Evolutionary conservation across 2,888 invertebrate species (phyloP).

Genomic region (Lottia gigantea): DNA sequence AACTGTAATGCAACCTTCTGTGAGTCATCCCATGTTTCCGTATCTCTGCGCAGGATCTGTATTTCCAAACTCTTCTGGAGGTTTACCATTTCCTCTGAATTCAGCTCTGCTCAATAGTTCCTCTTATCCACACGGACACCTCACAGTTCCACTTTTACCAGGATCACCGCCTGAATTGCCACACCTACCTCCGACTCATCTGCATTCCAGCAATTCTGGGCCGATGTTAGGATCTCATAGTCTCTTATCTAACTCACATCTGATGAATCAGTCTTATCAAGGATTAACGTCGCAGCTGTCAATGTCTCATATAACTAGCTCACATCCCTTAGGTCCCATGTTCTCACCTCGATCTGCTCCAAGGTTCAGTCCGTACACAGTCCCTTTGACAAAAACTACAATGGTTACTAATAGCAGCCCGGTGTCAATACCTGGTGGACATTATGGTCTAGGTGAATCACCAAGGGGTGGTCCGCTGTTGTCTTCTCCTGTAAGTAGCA

Average conservation of each 20-base stretch:
- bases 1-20: conserved; percentile 83
- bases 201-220: conserved; percentile 73
- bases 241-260: conserved; percentile 80
- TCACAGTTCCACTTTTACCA: conserved; percentile 41
- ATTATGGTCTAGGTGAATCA: conserved; percentile 38
- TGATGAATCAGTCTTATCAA: conserved; percentile 69
- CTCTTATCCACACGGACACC: conserved; percentile 38
- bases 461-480: conserved; percentile 33
- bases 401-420: conserved; percentile 51
- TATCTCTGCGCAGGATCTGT: conserved; percentile 88
- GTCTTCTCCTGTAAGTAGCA: conserved; percentile 33
- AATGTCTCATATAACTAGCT: conserved; percentile 45
- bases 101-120: conserved; percentile 45
- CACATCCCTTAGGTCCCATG: conserved; percentile 49
- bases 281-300: conserved; percentile 62
- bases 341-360: conserved; percentile 72
- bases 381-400: conserved; percentile 68
- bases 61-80: conserved; percentile 75
- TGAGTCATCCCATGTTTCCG: conserved; percentile 89
- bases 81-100: conserved; percentile 55
- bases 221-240: conserved; percentile 89
- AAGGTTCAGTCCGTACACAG: conserved; percentile 89
- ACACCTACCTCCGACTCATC: conserved; percentile 72
- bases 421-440: conserved; percentile 63
- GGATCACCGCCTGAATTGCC: conserved; percentile 52